phyloP scores from a whole-genome alignment of 2,113 vertebrate species.

The Oncorhynchus gorbuscha region DNA sequence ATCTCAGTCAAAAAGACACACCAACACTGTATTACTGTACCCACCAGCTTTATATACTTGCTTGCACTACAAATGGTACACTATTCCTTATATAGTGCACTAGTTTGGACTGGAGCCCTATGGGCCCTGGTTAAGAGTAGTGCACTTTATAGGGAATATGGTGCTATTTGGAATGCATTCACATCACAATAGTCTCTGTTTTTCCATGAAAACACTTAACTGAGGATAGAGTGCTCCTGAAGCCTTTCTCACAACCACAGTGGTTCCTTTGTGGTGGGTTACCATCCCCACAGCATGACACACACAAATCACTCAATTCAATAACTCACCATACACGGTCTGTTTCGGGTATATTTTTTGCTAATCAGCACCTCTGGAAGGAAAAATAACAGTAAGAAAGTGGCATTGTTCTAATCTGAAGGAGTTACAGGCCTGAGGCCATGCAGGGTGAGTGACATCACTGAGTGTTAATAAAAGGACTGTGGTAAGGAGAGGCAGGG shows the following conservation, averaged over 20 bases:
- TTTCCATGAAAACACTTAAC: conserved; percentile 40
- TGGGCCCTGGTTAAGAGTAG: no score
- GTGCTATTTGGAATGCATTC: no score
- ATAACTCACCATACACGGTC: conserved; percentile 16
- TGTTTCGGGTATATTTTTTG: conserved; percentile 51
- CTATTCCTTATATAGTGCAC: no score
- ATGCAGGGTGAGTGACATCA: conserved; percentile 52
- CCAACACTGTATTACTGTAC: conserved; percentile 21
- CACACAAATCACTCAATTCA: conserved; percentile 57
- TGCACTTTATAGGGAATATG: no score
- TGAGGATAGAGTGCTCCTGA: conserved; percentile 21
- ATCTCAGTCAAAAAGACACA: conserved; percentile 31
- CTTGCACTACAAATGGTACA: no score
- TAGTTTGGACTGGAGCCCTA: no score
- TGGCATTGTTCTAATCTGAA: conserved; percentile 28
- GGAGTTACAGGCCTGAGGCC: conserved; percentile 22
- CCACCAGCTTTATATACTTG: conserved; percentile 20
- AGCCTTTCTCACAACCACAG: conserved; percentile 39
- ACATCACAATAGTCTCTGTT: neutral
- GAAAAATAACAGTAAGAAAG: conserved; percentile 45
- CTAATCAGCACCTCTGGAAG: conserved; percentile 51
- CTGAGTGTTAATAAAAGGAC: conserved; percentile 59
- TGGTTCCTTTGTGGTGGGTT: conserved; percentile 43
- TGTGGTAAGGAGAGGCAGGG: conserved; percentile 28
- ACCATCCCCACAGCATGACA: conserved; percentile 40